Percentiles rank a stretch among this genome's conserved stretches.
Conservation (phyloP, 2,113 vertebrate species). For the Oryzias javanicus region DNA sequence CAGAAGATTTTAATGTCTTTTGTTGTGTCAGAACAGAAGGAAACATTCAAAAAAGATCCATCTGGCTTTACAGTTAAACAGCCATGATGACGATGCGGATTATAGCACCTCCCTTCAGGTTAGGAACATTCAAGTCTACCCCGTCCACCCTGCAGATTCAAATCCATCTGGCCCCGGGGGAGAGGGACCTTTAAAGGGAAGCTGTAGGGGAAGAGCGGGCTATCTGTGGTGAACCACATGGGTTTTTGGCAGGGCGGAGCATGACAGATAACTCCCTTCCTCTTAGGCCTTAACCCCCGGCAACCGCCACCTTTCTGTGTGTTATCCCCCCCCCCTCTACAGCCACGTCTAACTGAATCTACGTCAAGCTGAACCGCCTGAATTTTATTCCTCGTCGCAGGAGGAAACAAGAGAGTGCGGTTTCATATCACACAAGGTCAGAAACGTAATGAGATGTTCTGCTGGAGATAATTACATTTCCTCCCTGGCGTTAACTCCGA, state of each 20-base stretch:
- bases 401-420: constrained; percentile 52
- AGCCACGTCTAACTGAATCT: constrained; percentile 34
- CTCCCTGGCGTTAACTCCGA: constrained; percentile 41
- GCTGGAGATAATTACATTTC: constrained; percentile 62
- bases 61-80: constrained; percentile 52
- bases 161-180: constrained; percentile 52
- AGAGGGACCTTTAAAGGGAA: constrained; percentile 57
- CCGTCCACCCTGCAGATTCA: constrained; percentile 48
- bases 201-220: constrained; percentile 41
- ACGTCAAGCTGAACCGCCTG: constrained; percentile 34
- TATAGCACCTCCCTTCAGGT: constrained; percentile 60
- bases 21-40: constrained; percentile 53
- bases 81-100: constrained; percentile 45
- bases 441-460: constrained; percentile 62
- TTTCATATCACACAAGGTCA: constrained; percentile 62
- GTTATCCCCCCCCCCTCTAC: constrained; percentile 17
- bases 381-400: constrained; percentile 31
- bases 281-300: constrained; percentile 44
- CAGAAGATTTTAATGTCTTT: constrained; percentile 55
- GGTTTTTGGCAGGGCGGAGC: constrained; percentile 63
- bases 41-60: constrained; percentile 51
- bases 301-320: constrained; percentile 21
- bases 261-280: constrained; percentile 54
- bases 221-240: constrained; percentile 58
- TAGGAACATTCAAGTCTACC: constrained; percentile 63